Conservation (phyloP, 2,113 vertebrate species). For the Oxyura jamaicensis region DNA sequence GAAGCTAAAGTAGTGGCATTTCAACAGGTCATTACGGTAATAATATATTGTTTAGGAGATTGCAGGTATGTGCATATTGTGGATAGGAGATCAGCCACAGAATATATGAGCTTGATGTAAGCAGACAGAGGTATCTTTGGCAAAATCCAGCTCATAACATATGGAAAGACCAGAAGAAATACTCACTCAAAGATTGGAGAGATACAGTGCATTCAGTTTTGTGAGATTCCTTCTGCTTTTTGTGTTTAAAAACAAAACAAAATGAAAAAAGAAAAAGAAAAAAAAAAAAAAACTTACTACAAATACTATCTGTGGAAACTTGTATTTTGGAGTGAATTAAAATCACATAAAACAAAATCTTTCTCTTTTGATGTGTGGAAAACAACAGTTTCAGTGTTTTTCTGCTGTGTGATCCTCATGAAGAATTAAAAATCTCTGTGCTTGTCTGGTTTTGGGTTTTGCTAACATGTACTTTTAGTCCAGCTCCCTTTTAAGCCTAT, state of each 20-base stretch:
- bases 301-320: not conserved
- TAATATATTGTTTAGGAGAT: rapidly evolving
- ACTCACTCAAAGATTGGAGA: not conserved
- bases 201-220: not conserved
- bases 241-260: not conserved
- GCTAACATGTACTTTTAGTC: not conserved
- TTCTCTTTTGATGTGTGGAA: not conserved
- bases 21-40: not conserved
- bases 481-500: not conserved
- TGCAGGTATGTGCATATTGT: not conserved
- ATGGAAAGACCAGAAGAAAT: not conserved
- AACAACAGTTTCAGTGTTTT: not conserved
- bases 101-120: not conserved
- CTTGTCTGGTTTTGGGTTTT: not conserved
- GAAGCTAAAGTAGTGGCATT: not conserved
- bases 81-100: not conserved
- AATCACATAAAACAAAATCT: rapidly evolving
- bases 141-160: not conserved
- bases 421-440: not conserved
- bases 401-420: not conserved
- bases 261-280: no score
- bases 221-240: not conserved
- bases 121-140: not conserved
- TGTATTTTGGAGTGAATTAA: not conserved
- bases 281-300: not conserved